Base-by-base conservation (phyloP, 2,113 vertebrate species). In the Cyanistes caeruleus region DNA sequence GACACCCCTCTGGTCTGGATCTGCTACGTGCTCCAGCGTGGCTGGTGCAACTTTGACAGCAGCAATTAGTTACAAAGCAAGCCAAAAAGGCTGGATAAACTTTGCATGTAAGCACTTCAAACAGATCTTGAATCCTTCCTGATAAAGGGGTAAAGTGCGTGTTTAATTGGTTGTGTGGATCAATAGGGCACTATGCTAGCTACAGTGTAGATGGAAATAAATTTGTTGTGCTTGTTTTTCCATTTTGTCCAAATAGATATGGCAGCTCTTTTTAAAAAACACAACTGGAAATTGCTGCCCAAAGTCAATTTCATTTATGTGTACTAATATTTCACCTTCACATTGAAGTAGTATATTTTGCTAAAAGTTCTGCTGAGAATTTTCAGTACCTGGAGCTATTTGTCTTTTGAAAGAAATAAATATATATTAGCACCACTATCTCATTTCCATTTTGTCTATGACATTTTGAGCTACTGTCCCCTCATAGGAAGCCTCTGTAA, bases 21-120 rank as follows among this genome's bases (percentile, higher is more conserved):
- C 39, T 51, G 24, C 64, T 76, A 35, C 0, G 0, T 75, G 52
- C 65, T 52, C 15, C 56, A 46, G 56, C 4, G 0, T 0, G 0
- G 3, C 44, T 48, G 30, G 31, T 76, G 30, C n/a, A 37, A 25
- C 39, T 73, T 27, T 28, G 1, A 60, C 19, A 72, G 55, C 49
- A 69, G 35, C 44, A 48, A 25, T 79, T 60, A 56, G 49, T 83
- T 76, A 60, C 53, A 69, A 65, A 84, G 18, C 0, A 1, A 84
- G 46, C 20, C 55, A 65, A n/a, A 55, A 9, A 56, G 43, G 4
- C 68, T 78, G 39, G 24, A 52, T 91, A 84, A 89, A 78, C 16
- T 59, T 82, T 60, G 30, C 21, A 5, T 4, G 0, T 3, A 63
- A 63, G 48, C 30, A 52, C 41, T 28, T 75, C 84, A 76, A 95